phyloP scores from a whole-genome alignment of 92 coral and sea anemone genomes.

The Meandrina meandrites region DNA sequence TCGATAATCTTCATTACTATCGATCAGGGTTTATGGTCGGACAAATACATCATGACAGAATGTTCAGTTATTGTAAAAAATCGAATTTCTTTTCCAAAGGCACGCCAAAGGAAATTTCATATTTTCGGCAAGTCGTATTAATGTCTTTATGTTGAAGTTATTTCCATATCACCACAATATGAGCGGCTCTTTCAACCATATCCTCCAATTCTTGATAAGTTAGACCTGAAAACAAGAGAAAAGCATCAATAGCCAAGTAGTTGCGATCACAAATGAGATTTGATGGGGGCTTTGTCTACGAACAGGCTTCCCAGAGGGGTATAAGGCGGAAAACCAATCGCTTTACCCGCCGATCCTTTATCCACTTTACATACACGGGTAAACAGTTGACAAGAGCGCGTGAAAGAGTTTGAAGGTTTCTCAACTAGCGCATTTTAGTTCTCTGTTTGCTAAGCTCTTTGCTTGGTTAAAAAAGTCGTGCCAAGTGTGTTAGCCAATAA shows the following conservation, averaged over 20 bases:
- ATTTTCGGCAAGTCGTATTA: neutral
- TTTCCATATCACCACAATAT: constrained; percentile 88
- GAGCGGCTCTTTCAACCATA: constrained; percentile 77
- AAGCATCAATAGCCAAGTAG: too few species aligned
- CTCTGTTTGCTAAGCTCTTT: neutral
- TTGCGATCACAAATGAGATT: too few species aligned
- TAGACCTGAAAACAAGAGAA: constrained; percentile 32
- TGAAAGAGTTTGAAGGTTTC: too few species aligned
- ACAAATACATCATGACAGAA: neutral
- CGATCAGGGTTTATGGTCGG: neutral
- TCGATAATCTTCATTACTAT: neutral
- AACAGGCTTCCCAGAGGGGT: neutral
- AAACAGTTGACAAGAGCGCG: too few species aligned
- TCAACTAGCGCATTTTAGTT: too few species aligned
- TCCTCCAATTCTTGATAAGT: constrained; percentile 82
- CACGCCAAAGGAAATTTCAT: neutral
- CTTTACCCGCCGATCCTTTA: too few species aligned
- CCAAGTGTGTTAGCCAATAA: neutral
- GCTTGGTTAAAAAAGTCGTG: neutral
- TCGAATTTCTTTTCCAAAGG: neutral
- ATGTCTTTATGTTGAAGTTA: neutral
- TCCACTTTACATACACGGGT: too few species aligned
- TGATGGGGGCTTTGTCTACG: too few species aligned
- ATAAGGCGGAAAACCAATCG: too few species aligned
- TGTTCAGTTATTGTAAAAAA: neutral